phyloP scores from a whole-genome alignment of 2,888 invertebrate genomes.

The Agonopterix arenella region DNA sequence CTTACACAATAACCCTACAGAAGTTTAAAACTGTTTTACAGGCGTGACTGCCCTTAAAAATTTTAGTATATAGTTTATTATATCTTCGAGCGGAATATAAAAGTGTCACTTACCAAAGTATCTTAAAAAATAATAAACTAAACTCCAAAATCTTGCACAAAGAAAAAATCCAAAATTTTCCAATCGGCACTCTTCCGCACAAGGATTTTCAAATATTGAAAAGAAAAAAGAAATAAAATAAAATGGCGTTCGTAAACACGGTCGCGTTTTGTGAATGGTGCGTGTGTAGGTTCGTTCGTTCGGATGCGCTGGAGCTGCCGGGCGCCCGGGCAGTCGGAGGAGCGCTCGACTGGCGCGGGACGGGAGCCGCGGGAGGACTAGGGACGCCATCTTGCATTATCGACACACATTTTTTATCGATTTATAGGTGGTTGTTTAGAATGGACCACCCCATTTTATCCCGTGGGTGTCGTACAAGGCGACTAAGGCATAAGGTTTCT shows the following conservation, averaged over 20 bases:
- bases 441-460: no score
- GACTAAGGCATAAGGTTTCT: no score
- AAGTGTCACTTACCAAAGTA: background rate
- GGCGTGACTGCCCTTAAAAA: no score
- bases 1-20: no score
- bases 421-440: no score
- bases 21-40: no score
- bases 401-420: no score
- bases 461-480: no score
- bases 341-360: slow-evolving; percentile 24
- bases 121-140: background rate
- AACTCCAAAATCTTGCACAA: background rate
- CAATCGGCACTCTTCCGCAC: slow-evolving; percentile 26
- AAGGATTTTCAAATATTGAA: slow-evolving; percentile 15
- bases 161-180: slow-evolving; percentile 32
- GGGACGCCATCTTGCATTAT: background rate
- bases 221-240: slow-evolving; percentile 28
- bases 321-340: slow-evolving; percentile 62
- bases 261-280: slow-evolving; percentile 43
- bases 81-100: no score
- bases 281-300: slow-evolving; percentile 64
- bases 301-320: slow-evolving; percentile 62
- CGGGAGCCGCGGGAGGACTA: slow-evolving; percentile 32
- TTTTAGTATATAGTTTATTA: no score
- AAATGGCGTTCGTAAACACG: slow-evolving; percentile 57